These are phyloP conservation scores for Euwallacea fornicatus DNA, from an alignment of 1,140 invertebrate genomes.

Conservation along the genomic window DNA sequence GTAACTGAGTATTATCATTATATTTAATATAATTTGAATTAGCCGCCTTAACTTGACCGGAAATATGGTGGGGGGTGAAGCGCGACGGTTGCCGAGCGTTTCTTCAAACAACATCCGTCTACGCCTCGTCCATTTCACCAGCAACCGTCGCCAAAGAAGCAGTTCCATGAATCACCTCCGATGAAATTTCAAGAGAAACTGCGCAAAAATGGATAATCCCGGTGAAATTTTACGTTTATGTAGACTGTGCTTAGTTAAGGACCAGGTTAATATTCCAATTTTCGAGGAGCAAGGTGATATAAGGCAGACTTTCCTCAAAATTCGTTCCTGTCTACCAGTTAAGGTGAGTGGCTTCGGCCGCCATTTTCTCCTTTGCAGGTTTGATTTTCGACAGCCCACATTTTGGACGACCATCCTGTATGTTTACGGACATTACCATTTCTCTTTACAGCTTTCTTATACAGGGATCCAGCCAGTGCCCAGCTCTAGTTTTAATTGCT, in stretches of 20 bases:
- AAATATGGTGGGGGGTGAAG: not conserved
- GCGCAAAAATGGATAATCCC: slow-evolving; percentile 44
- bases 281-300: slow-evolving; percentile 60
- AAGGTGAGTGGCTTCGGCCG: slow-evolving; percentile 60
- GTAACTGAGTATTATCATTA: too few species aligned
- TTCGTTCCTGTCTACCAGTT: slow-evolving; percentile 62
- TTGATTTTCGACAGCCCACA: slow-evolving; percentile 46
- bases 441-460: slow-evolving; percentile 16
- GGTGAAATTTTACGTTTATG: slow-evolving; percentile 59
- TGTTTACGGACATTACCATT: slow-evolving; percentile 26
- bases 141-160: slow-evolving; percentile 21
- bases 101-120: slow-evolving; percentile 10
- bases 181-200: slow-evolving; percentile 41
- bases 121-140: slow-evolving; percentile 41
- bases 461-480: not conserved
- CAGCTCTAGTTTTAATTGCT: not conserved
- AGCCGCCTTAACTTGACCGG: not conserved
- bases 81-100: slow-evolving; percentile 20
- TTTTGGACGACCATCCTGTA: slow-evolving; percentile 42
- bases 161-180: slow-evolving; percentile 36
- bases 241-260: slow-evolving; percentile 63
- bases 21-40: not conserved
- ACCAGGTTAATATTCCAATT: slow-evolving; percentile 60
- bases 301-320: slow-evolving; percentile 61
- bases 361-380: slow-evolving; percentile 51